These are phyloP conservation scores for Psilopsiagon aurifrons DNA, from an alignment of 2,113 vertebrate genomes.

Conservation along the genomic window DNA sequence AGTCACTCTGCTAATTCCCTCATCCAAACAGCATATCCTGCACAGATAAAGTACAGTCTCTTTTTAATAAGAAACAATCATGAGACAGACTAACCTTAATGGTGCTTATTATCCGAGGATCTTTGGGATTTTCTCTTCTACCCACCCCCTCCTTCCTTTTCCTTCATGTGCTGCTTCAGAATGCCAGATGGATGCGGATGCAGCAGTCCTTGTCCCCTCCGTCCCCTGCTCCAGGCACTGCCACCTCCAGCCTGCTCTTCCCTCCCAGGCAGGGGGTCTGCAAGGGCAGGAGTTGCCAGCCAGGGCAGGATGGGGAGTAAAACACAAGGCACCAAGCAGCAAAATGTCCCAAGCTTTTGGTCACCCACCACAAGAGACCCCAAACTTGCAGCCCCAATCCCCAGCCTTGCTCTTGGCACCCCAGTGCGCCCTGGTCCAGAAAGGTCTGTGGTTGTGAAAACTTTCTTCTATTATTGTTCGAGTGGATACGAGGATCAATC, in stretches of 20 bases:
- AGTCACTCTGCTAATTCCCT: slow-evolving; percentile 81
- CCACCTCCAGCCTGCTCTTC: not conserved
- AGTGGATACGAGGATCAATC: not conserved
- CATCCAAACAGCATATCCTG: slow-evolving; percentile 80
- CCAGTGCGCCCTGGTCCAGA: not conserved
- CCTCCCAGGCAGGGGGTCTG: not conserved
- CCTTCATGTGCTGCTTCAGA: slow-evolving; percentile 8
- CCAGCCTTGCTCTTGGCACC: not conserved
- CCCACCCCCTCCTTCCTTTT: slow-evolving; percentile 5
- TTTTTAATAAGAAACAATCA: slow-evolving; percentile 80
- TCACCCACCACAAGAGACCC: not conserved
- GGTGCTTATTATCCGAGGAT: slow-evolving; percentile 74
- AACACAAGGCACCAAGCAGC: not conserved
- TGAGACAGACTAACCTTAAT: slow-evolving; percentile 78
- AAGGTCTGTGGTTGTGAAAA: not conserved
- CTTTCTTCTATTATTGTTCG: not conserved
- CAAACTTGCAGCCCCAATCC: not conserved
- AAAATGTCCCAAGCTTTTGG: not conserved
- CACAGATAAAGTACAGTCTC: slow-evolving; percentile 78
- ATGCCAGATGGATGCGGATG: slow-evolving; percentile 23
- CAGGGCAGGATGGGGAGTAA: not conserved
- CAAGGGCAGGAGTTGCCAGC: not conserved
- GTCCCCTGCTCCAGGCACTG: rapidly evolving
- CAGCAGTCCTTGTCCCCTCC: not conserved
- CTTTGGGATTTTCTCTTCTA: slow-evolving; percentile 63